Evolutionary conservation across 1,140 invertebrate genomes (phyloP).

Genomic region (Holcopasites calliopsidis): DNA sequence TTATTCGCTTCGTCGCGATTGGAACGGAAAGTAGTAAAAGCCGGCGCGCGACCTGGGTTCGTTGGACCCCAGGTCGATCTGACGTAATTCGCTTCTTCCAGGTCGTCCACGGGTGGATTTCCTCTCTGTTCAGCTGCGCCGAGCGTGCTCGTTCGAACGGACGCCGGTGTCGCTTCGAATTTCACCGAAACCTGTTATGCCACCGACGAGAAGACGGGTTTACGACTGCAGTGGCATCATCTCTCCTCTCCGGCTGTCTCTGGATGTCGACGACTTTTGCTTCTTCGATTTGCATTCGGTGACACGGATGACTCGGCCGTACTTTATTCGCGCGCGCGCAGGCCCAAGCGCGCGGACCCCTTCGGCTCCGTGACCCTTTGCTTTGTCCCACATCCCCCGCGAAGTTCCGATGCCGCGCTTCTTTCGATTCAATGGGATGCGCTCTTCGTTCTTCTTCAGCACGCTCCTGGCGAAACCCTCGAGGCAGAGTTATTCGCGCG

Average conservation of each 20-base stretch:
- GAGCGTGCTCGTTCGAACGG: conserved; percentile 11
- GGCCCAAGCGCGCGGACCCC: not conserved
- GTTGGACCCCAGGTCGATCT: conserved; percentile 63
- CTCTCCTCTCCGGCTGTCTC: conserved; percentile 46
- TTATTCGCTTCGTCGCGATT: conserved; percentile 15
- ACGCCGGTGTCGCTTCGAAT: conserved; percentile 55
- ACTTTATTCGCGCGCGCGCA: conserved; percentile 9
- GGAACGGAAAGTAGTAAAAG: conserved; percentile 57
- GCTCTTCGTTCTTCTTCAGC: too few species aligned
- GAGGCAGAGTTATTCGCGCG: too few species aligned
- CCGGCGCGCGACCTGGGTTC: conserved; percentile 51
- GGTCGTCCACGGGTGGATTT: conserved; percentile 63
- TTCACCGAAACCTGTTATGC: conserved; percentile 65
- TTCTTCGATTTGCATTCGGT: conserved; percentile 51
- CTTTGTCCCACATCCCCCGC: not conserved
- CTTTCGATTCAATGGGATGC: too few species aligned
- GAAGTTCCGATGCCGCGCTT: too few species aligned
- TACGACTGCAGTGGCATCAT: conserved; percentile 57
- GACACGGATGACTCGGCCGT: conserved; percentile 38
- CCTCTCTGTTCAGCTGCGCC: conserved; percentile 52
- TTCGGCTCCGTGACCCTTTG: not conserved
- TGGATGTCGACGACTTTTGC: conserved; percentile 48
- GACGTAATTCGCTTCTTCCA: conserved; percentile 66
- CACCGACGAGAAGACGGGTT: conserved; percentile 61
- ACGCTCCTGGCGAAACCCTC: too few species aligned